Base-by-base conservation (phyloP, 2,888 invertebrate species). In the Leptura quadrifasciata region DNA sequence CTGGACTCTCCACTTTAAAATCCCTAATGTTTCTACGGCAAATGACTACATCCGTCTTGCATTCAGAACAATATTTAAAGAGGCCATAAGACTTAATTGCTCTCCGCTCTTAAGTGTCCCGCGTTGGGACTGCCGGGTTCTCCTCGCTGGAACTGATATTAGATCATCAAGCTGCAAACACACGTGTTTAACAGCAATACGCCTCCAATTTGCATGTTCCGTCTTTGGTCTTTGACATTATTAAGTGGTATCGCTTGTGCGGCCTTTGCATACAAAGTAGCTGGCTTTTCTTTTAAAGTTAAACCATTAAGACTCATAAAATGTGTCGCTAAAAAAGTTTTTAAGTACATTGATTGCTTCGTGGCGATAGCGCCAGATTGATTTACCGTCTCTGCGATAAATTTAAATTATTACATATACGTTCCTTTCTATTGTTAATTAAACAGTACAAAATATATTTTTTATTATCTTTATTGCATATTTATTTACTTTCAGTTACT, bases 1-100 rank as follows among this genome's bases (percentile, higher is more conserved):
- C 80, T 76, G 77, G 77, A 79, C 77, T 75, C 82, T 80, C 82
- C 82, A 80, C 81, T 77, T 79, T 79, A 79, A 77, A 76, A 47
- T 47, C 47, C 47, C n/a, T 47, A 47, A 57, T 57, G 20, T 57
- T 57, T 21, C 57, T 57, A 57, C 57, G 57, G 18, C 47, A 47
- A 47, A 47, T 47, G 47, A 47, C 47, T 82, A 84, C 81, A 84
- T 82, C 82, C 80, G 83, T 83, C 83, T 84, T 84, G 83, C 72
- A 79, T 76, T 79, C 77, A 76, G 75, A 77, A 73, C 77, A 71
- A 47, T 65, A 76, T 72, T 69, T 17, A 47, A 47, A 54, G 55
- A 18, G 18, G 55, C 31, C 27, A 12, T 57, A 27, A 63, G 63
- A 39, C 63, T 52, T 71, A 71, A 71, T 71, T 71, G 71, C 39